Base-by-base conservation (phyloP, 2,797 vertebrate species). In the Eulemur albifrons region DNA sequence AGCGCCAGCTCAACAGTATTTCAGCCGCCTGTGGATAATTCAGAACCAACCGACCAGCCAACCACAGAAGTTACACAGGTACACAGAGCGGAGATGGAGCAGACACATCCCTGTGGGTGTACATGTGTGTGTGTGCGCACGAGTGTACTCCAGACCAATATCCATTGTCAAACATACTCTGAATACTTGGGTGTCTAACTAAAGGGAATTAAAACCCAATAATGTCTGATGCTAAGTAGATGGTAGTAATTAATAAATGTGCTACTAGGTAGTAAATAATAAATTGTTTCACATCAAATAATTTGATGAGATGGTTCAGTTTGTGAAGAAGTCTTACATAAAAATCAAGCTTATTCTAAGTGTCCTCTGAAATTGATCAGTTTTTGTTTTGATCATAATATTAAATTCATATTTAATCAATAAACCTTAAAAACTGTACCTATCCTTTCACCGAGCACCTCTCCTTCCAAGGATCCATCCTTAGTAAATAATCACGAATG, bases 1-100 rank as follows among this genome's bases (percentile, higher is more conserved):
- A 77, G 27, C 13, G 8, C 1, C 23, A 32, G 12, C 48, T 23
- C 0, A 30, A 2, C 4, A 14, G 50, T 8, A 0, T 25, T 32
- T 21, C 35, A n/a, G 67, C 73, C 76, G 70, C 59, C 79, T 14
- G 8, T 32, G 63, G 57, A 1, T 38, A 11, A 48, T 7, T 40
- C 27, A 25, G 50, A 61, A n/a, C n/a, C 15, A 50, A 20, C 20
- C 6, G 38, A 20, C 43, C 43, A 32, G 43, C 27, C 43, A 75
- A 69, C 21, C 9, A 1, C 38, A 15, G 12, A 57, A 17, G 4
- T 89, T 12, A 21, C 7, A 61, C 35, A 30, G 14, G 15, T 17
- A 48, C 30, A 65, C 7, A n/a, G 30, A 21, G 12, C 7, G 27
- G 77, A 94, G 43, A 35, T 30, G 17, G 45, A n/a, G 20, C 15